Evolutionary conservation across 2,888 invertebrate species (phyloP).

Genomic region (Agonopterix subpropinquella): DNA sequence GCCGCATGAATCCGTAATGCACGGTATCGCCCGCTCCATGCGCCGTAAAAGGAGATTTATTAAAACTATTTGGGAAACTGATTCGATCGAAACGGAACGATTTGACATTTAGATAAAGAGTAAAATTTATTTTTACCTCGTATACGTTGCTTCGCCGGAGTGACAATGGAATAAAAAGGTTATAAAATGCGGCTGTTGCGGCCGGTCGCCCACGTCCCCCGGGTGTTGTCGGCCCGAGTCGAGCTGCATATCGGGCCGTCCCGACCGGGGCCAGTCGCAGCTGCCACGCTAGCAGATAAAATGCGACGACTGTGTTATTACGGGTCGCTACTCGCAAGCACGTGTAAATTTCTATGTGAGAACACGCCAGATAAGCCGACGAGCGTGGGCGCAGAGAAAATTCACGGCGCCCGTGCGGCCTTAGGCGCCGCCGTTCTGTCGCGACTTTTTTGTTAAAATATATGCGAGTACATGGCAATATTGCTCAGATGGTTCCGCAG

Average conservation of each 20-base stretch:
- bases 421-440: slow-evolving; percentile 19
- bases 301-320: slow-evolving; percentile 63
- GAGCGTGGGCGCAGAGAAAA: slow-evolving; percentile 58
- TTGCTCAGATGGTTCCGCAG: background rate
- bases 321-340: slow-evolving; percentile 59
- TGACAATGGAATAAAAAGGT: slow-evolving; percentile 76
- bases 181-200: slow-evolving; percentile 68
- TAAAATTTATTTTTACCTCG: slow-evolving; percentile 72
- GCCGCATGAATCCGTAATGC: slow-evolving; percentile 64
- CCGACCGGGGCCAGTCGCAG: slow-evolving; percentile 29
- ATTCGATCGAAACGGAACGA: slow-evolving; percentile 74
- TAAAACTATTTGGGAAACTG: slow-evolving; percentile 74
- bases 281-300: slow-evolving; percentile 60
- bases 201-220: slow-evolving; percentile 62
- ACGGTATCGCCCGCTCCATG: slow-evolving; percentile 51
- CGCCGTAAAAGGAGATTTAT: slow-evolving; percentile 75
- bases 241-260: slow-evolving; percentile 36
- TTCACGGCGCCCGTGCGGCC: slow-evolving; percentile 33
- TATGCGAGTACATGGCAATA: background rate
- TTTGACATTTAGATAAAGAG: slow-evolving; percentile 76
- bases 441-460: slow-evolving; percentile 27
- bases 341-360: slow-evolving; percentile 72
- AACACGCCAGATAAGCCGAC: slow-evolving; percentile 58
- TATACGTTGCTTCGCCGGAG: slow-evolving; percentile 53
- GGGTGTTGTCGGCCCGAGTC: slow-evolving; percentile 52